Base-by-base conservation (phyloP, 2,797 vertebrate genomes). In the Acipenser oxyrinchus region DNA sequence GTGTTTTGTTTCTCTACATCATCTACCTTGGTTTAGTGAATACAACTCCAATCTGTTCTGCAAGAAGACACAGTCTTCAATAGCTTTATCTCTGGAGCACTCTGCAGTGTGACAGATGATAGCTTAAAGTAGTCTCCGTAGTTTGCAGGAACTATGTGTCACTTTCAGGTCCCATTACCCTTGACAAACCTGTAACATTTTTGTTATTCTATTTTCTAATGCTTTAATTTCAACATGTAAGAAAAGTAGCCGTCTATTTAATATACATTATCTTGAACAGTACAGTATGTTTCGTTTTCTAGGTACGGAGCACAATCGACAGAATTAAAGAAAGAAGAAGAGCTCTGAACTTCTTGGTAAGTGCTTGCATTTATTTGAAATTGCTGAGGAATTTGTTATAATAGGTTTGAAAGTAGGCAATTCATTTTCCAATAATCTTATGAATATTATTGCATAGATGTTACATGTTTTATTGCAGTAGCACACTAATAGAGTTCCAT, bases 31-130 rank as follows among this genome's bases (percentile, higher is more conserved):
- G 52, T 70, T 82, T 82, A 81, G 82, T 78, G 77, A 80, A 78
- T 83, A 81, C 84, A 84, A 85, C 86, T 85, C 81, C 85, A 87
- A 88, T 91, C 83, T 86, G 86, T 90, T 89, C 88, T 86, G 86
- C 86, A 84, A 86, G 83, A 82, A 73, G 81, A 70, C 62, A 58
- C 55, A 73, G 80, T 78, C 53, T 82, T 83, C 80, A 83, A 83
- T 85, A 83, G 81, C 85, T 87, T 85, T 78, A 87, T 89, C 87
- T 88, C 80, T 79, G 75, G 80, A 81, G 79, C 77, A n/a, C 77
- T 61, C 69, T 60, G 72, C 77, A 76, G 72, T 69, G 84, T 86
- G 85, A 90, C 83, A 81, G 83, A 90, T 88, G 86, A 86, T 83
- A 75, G 82, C 84, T 86, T 80, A 80, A 81, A 85, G 81, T 82